Percentiles rank a stretch among this genome's conserved stretches.
These are phyloP conservation scores for Oncopeltus fasciatus DNA, from an alignment of 1,140 invertebrate genomes.

Conservation along the genomic window DNA sequence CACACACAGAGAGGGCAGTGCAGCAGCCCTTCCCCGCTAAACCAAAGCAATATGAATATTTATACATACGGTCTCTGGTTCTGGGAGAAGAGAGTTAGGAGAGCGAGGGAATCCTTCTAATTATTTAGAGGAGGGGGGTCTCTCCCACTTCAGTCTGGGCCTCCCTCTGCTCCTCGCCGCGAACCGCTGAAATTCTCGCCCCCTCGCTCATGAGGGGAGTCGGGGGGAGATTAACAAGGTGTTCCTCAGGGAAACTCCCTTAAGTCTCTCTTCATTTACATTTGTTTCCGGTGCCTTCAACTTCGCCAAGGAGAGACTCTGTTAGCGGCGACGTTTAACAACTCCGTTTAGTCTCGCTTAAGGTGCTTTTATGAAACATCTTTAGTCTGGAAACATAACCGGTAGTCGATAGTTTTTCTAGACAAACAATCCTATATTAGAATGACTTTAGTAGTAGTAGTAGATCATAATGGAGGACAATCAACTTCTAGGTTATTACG, in stretches of 20 bases:
- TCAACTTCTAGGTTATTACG: too few species aligned
- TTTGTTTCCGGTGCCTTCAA: neutral
- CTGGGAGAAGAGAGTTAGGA: neutral
- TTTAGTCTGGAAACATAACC: too few species aligned
- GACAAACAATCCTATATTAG: too few species aligned
- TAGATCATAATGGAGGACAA: too few species aligned
- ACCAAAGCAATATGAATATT: neutral
- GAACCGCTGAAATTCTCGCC: too few species aligned
- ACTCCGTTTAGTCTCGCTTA: too few species aligned
- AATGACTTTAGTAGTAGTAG: too few species aligned
- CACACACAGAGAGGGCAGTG: neutral
- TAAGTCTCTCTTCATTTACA: neutral
- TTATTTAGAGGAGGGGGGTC: too few species aligned
- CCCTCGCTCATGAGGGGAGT: too few species aligned
- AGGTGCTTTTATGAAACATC: too few species aligned
- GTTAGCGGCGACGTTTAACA: neutral
- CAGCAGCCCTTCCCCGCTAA: neutral
- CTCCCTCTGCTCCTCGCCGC: neutral
- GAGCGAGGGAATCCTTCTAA: neutral
- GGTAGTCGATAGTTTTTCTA: too few species aligned
- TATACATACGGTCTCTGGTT: neutral
- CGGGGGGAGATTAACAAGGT: neutral
- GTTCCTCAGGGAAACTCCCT: neutral
- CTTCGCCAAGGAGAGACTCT: too few species aligned
- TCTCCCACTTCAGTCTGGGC: neutral